A percentile compares a stretch with the other conserved stretches of the same genome.
phyloP scores from a whole-genome alignment of 2,797 vertebrate species.

The Spinibarbus caldwelli region DNA sequence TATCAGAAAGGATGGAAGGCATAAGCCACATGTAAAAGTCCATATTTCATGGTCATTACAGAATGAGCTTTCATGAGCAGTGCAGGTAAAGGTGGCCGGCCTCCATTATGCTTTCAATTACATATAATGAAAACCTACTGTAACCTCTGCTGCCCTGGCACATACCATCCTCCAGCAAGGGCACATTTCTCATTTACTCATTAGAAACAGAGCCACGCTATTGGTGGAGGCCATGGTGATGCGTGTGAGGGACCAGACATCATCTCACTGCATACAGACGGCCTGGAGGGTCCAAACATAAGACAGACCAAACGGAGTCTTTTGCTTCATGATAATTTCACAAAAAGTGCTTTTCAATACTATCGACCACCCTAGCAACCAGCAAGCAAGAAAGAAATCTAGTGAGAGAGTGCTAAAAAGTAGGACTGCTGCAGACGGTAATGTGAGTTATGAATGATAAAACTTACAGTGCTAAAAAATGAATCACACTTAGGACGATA shows the following conservation, averaged over 20 bases:
- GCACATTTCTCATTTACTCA: constrained; percentile 62
- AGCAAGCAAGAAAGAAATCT: background rate
- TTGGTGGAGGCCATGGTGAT: constrained; percentile 19
- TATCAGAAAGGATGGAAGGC: constrained; percentile 14
- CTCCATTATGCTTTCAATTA: constrained; percentile 77
- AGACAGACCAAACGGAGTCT: constrained; percentile 8
- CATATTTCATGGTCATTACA: constrained; percentile 57
- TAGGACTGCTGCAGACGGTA: background rate
- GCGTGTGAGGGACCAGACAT: constrained; percentile 37
- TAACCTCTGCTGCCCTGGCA: constrained; percentile 64
- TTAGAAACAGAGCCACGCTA: constrained; percentile 37
- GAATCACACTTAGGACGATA: background rate
- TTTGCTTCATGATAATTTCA: background rate
- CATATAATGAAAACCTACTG: constrained; percentile 76
- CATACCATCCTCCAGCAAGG: constrained; percentile 62
- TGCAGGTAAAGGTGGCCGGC: constrained; percentile 63
- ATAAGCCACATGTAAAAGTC: constrained; percentile 38
- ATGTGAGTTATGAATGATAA: constrained; percentile 15
- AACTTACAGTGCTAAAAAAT: constrained; percentile 21
- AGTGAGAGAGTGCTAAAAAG: constrained; percentile 14
- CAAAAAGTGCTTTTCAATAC: background rate
- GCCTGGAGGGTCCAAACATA: constrained; percentile 1
- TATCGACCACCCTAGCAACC: background rate
- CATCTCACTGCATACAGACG: constrained; percentile 33
- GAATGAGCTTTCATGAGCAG: constrained; percentile 36